These are phyloP conservation scores for Montipora sp. DNA, from an alignment of 64 coral and sea anemone genomes.

Conservation along the genomic window DNA sequence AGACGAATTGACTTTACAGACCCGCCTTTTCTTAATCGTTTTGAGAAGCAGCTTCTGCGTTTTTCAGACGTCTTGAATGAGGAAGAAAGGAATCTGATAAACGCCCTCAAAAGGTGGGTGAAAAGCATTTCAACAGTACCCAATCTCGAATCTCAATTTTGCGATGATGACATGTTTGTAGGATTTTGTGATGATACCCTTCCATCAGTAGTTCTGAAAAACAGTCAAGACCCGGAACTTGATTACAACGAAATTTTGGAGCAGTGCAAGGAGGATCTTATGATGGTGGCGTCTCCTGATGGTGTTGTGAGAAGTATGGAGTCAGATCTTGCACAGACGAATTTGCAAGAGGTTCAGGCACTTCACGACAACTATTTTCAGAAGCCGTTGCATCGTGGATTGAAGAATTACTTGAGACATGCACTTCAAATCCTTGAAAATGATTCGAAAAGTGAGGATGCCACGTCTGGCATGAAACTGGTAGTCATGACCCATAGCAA, in stretches of 20 bases:
- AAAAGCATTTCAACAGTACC: constrained; percentile 63
- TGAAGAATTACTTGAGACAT: constrained; percentile 54
- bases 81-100: constrained; percentile 49
- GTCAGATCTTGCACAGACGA: constrained; percentile 25
- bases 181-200: constrained; percentile 88
- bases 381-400: constrained; percentile 80
- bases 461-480: constrained; percentile 8
- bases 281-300: constrained; percentile 84
- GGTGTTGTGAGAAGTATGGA: constrained; percentile 78
- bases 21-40: constrained; percentile 97
- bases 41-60: constrained; percentile 92
- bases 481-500: constrained; percentile 90
- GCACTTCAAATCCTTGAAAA: not conserved
- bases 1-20: constrained; percentile 89
- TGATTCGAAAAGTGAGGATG: not conserved
- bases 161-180: constrained; percentile 83
- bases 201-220: constrained; percentile 74
- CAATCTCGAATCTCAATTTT: constrained; percentile 49
- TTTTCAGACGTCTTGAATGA: constrained; percentile 86
- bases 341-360: constrained; percentile 56
- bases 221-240: constrained; percentile 3
- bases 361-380: constrained; percentile 69
- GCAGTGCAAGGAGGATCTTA: constrained; percentile 82
- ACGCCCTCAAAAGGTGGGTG: constrained; percentile 46
- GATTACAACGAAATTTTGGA: constrained; percentile 26